phyloP scores from a whole-genome alignment of 1,140 invertebrate genomes.

The Pseudobourletiella spinata region DNA sequence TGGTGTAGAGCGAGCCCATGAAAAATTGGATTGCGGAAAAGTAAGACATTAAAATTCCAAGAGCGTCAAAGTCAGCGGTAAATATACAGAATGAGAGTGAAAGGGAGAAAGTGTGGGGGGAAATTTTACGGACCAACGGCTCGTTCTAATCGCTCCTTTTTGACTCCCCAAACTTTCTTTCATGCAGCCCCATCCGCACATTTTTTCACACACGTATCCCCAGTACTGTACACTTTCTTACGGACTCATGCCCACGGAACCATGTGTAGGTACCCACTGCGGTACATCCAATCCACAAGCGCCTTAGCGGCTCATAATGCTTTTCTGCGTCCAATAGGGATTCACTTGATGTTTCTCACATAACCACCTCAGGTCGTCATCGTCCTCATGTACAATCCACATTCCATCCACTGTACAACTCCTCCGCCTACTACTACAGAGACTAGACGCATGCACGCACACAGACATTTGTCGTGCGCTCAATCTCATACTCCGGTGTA shows the following conservation, averaged over 20 bases:
- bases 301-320: background rate
- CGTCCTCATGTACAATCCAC: no score
- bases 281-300: background rate
- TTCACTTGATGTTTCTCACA: no score
- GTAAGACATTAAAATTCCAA: slow-evolving; percentile 31
- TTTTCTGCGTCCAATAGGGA: background rate
- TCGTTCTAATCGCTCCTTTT: slow-evolving; percentile 25
- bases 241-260: background rate
- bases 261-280: background rate
- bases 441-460: no score
- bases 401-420: no score
- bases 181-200: background rate
- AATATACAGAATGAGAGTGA: slow-evolving; percentile 22
- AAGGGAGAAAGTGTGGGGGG: background rate
- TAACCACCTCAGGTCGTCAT: no score
- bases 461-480: no score
- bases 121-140: slow-evolving; percentile 29
- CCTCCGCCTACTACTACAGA: no score
- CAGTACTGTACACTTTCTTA: background rate
- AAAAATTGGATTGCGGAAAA: slow-evolving; percentile 27
- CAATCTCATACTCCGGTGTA: no score
- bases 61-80: slow-evolving; percentile 28
- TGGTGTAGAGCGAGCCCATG: slow-evolving; percentile 1
- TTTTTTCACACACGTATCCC: background rate
- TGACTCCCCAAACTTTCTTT: slow-evolving; percentile 3